Evolutionary conservation across 2,797 vertebrate species (phyloP), one percentile per base, ranked within the genome.

Genomic region (Rallus crepitans): DNA sequence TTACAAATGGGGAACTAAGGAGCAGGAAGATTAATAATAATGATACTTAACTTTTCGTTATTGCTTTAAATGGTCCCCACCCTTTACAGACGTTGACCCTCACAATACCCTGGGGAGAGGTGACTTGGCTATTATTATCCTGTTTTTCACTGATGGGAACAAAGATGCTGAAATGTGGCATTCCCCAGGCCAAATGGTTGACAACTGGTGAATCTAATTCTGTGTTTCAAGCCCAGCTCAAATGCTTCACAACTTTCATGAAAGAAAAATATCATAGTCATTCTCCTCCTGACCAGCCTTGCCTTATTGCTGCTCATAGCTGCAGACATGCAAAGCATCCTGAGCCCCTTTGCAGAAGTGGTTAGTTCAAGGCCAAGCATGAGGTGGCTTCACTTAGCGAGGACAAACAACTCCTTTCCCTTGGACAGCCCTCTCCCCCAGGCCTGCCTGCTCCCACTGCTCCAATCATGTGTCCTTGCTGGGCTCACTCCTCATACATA

Each of bases 11-110:
- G 94, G 96, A 96, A 96, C 92, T 0, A 2, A 91, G 57, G 91
- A 53, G 85, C 91, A 82, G 91, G 92, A 97, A 94, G 82, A 68
- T 71, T 93, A 96, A 92, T 95, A 94, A 97, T 94, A 95, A 87
- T 89, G 89, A 89, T 83, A 94, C 82, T 83, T 85, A 60, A 19
- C 68, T 80, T 96, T 83, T 91, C 40, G 96, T 85, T 86, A 94
- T 92, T 96, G 37, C 89, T 95, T 77, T 87, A 89, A 87, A 75
- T 83, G 84, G 82, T 61, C 72, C 92, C 77, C 92, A 83, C 92
- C 91, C 93, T 92, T 94, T 59, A 57, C 33, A 95, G 90, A 57
- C 18, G 16, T 94, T 91, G 30, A 56, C 80, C 85, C 42, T 93
- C 78, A 28, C 33, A 76, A 48, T 45, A 61, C 92, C 71, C 94